A percentile compares a stretch with the other conserved stretches of the same genome.
phyloP scores from a whole-genome alignment of 2,797 vertebrate species.

The Siniperca scherzeri region DNA sequence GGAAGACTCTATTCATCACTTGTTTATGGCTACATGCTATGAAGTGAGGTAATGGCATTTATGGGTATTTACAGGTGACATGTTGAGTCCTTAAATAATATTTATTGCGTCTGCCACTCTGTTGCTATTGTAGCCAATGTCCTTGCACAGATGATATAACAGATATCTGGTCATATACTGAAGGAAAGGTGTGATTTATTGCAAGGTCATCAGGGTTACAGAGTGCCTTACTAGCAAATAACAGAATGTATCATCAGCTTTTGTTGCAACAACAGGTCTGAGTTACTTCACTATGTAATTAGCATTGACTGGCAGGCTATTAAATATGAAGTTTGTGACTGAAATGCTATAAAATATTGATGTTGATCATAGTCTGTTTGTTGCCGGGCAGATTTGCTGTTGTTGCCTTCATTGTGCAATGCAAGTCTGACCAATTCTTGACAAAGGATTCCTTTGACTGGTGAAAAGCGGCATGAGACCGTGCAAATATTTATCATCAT shows the following conservation, averaged over 20 bases:
- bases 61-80: conserved; percentile 86
- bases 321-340: conserved; percentile 66
- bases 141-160: conserved; percentile 80
- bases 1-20: conserved; percentile 97
- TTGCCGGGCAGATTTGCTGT: conserved; percentile 91
- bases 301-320: conserved; percentile 65
- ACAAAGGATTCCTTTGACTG: conserved; percentile 91
- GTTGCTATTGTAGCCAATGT: conserved; percentile 69
- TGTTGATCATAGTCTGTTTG: conserved; percentile 78
- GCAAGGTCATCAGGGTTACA: conserved; percentile 76
- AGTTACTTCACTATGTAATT: conserved; percentile 65
- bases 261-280: conserved; percentile 42
- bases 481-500: conserved; percentile 95
- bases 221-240: conserved; percentile 88
- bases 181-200: conserved; percentile 74
- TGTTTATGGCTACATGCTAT: conserved; percentile 89
- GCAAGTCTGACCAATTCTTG: conserved; percentile 89
- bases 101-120: conserved; percentile 83
- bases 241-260: conserved; percentile 56
- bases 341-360: conserved; percentile 71
- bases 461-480: conserved; percentile 88
- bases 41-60: conserved; percentile 87
- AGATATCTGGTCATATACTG: conserved; percentile 72
- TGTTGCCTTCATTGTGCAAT: conserved; percentile 87
- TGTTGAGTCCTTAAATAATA: conserved; percentile 83